Evolutionary conservation across 2,113 vertebrate species (phyloP).

Genomic region (Thalassarche chlororhynchos): DNA sequence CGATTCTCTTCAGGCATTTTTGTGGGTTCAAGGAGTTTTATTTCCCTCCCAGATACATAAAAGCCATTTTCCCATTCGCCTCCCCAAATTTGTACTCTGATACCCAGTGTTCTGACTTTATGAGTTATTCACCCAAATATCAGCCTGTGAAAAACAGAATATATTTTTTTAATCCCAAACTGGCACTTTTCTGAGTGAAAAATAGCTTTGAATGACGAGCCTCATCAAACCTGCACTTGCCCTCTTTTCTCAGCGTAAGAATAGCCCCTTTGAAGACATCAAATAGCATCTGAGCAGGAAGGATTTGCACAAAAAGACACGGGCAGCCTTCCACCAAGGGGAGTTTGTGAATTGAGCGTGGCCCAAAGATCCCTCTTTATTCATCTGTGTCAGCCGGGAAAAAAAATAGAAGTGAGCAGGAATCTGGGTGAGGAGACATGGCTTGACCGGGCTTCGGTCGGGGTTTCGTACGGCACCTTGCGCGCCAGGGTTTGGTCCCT

Average conservation of each 20-base stretch:
- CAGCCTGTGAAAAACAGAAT: background rate
- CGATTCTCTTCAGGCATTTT: background rate
- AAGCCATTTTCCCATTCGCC: background rate
- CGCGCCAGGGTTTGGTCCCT: background rate
- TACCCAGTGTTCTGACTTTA: background rate
- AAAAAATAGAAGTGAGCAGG: background rate
- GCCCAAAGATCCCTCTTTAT: background rate
- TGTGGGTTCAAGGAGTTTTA: background rate
- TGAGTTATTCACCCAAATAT: background rate
- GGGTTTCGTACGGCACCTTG: background rate
- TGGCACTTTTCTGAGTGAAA: background rate
- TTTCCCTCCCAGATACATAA: background rate
- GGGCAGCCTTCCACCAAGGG: background rate
- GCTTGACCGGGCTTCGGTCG: accelerated
- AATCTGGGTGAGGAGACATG: background rate
- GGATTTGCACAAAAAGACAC: background rate
- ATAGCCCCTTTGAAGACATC: constrained; percentile 9
- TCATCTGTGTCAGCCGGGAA: background rate
- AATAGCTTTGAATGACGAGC: background rate
- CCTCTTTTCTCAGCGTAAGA: background rate
- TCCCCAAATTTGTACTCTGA: background rate
- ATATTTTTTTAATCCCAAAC: background rate
- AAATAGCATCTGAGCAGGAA: background rate
- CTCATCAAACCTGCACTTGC: background rate
- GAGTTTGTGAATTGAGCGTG: background rate